These are phyloP conservation scores for Erebia aethiops DNA, from an alignment of 2,888 invertebrate genomes.

Conservation along the genomic window DNA sequence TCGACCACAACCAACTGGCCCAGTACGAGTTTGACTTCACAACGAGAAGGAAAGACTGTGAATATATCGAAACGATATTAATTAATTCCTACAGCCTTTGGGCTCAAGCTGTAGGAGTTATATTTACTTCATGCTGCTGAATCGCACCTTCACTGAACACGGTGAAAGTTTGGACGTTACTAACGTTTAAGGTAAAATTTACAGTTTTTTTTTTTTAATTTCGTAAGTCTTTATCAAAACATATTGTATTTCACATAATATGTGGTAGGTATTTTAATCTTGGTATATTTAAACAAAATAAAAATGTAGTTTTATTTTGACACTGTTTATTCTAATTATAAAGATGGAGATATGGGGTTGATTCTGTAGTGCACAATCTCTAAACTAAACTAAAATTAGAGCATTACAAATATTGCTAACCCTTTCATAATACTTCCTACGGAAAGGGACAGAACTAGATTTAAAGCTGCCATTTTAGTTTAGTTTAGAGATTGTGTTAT, in stretches of 20 bases:
- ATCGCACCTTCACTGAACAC: background rate
- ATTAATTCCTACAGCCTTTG: background rate
- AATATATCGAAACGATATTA: background rate
- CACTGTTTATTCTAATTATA: no score
- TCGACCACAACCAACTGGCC: background rate
- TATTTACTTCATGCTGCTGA: background rate
- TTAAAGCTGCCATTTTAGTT: no score
- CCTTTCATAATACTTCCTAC: no score
- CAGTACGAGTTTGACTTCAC: constrained; percentile 18
- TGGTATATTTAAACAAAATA: no score
- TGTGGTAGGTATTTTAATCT: no score
- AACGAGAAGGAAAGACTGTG: constrained; percentile 8
- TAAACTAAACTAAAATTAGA: no score
- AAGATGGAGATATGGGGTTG: no score
- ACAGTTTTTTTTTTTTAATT: background rate
- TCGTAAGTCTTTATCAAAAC: background rate
- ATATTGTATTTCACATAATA: background rate
- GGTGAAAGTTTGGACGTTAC: constrained; percentile 6
- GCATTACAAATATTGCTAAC: no score
- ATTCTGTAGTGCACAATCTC: no score
- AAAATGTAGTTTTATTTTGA: no score
- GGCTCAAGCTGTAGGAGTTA: background rate
- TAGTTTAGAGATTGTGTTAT: no score
- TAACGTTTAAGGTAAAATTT: constrained; percentile 7
- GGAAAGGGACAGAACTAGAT: no score